Evolutionary conservation across 2,113 vertebrate genomes (phyloP), one percentile per base, ranked within the genome.

Genomic region (Tursiops truncatus): DNA sequence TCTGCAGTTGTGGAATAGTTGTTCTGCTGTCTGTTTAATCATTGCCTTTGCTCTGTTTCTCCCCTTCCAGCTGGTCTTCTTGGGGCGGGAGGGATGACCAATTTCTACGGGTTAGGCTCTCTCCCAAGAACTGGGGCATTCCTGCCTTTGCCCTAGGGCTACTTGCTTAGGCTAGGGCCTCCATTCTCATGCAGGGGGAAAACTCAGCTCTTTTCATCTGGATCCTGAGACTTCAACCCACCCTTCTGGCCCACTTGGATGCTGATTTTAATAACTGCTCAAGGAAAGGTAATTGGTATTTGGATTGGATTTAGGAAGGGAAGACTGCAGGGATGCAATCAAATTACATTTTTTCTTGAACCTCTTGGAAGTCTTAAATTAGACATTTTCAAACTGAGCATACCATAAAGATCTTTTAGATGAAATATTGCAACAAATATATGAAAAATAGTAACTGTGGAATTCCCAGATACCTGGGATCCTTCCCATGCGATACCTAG

Each of bases 241-340:
- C 60, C 44, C 12, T 73, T 84, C 31, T 71, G 33, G 20, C 73
- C 28, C 33, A 67, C 65, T 60, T 58, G 26, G 53, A 47, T 91
- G 44, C 41, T 77, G 36, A 63, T 70, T 71, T 88, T 94, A 94
- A 36, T 71, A 44, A 44, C 36, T 58, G 6, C 38, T 89, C 53
- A 86, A 83, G 87, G 68, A 77, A 76, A 94, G 20, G 63, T 82
- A 41, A 83, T 47, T 79, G 68, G 83, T 44, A 20, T 88, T 95
- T 94, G 47, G 20, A 93, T 91, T 83, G 68, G 11, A 73, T 28
- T 74, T 91, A 71, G 50, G 67, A 92, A 94, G 20, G 31, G 50
- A 88, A 91, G 33, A 79, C 81, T 56, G 41, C 28, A 96, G 65
- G 70, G 44, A 36, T 77, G 47, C 70, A 88, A 14, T 91, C 62